These are phyloP conservation scores for Lydus trimaculatus DNA, from an alignment of 2,888 invertebrate species.

Conservation along the genomic window DNA sequence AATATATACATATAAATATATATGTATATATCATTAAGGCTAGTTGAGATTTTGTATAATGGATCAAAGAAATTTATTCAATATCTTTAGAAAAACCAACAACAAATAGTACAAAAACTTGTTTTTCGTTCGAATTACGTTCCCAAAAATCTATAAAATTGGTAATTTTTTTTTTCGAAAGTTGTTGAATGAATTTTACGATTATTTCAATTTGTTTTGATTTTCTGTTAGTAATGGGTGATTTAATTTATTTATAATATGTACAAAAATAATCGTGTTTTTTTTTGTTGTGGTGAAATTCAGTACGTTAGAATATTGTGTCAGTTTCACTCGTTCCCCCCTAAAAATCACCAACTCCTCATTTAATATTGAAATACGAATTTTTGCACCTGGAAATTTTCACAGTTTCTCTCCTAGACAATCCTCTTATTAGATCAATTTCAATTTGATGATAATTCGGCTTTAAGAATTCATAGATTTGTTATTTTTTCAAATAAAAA, in stretches of 20 bases:
- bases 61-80: constrained; percentile 6
- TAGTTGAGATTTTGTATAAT: constrained; percentile 15
- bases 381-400: no score
- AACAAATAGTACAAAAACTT: background rate
- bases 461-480: constrained; percentile 1
- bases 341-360: no score
- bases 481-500: constrained; percentile 2
- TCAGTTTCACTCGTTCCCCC: no score
- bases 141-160: background rate
- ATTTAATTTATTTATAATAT: constrained; percentile 45
- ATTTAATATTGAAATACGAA: no score
- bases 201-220: background rate
- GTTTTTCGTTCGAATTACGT: background rate
- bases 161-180: background rate
- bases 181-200: background rate
- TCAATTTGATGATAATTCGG: background rate
- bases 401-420: constrained; percentile 21
- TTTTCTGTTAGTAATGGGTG: constrained; percentile 35
- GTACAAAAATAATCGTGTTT: constrained; percentile 47
- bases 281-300: no score
- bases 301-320: no score
- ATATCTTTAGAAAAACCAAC: background rate
- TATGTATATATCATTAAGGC: background rate
- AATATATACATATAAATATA: background rate
- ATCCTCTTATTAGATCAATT: constrained; percentile 15